A percentile compares a stretch with the other conserved stretches of the same genome.
Evolutionary conservation across 92 coral and sea anemone genomes (phyloP).

Genomic region (Epizoanthus scotinus): DNA sequence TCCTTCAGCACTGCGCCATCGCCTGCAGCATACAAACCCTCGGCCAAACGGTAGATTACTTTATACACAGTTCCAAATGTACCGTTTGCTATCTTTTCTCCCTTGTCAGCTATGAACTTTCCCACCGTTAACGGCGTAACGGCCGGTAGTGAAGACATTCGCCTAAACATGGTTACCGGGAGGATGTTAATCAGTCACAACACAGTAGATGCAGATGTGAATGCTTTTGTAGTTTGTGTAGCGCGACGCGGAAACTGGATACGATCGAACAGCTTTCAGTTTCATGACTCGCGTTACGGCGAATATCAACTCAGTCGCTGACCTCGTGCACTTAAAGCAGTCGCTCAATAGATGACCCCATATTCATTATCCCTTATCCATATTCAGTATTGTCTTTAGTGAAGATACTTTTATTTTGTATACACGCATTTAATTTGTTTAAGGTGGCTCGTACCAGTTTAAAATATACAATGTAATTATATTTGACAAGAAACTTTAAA

Average conservation of each 20-base stretch:
- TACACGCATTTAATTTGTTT: too few relatives aligned
- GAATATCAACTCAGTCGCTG: background rate
- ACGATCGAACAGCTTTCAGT: constrained; percentile 8
- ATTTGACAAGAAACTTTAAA: too few relatives aligned
- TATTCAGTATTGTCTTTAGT: too few relatives aligned
- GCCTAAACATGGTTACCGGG: constrained; percentile 23
- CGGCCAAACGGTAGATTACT: constrained; percentile 42
- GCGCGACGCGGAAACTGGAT: constrained; percentile 34
- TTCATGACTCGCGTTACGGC: background rate
- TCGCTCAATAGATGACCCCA: too few relatives aligned
- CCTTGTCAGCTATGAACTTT: constrained; percentile 30
- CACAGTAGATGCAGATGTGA: constrained; percentile 23
- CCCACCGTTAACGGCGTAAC: constrained; percentile 38
- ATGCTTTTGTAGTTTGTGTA: background rate
- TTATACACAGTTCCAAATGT: constrained; percentile 74
- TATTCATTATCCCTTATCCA: too few relatives aligned
- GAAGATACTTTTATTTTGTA: too few relatives aligned
- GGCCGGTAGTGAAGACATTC: constrained; percentile 36
- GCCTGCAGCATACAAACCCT: constrained; percentile 42
- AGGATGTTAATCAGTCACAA: background rate
- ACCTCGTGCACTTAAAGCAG: background rate
- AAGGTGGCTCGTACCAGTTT: too few relatives aligned
- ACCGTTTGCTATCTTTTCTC: constrained; percentile 62
- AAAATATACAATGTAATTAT: too few relatives aligned
- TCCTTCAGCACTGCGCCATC: constrained; percentile 59